Percentiles rank a stretch among this genome's conserved stretches.
Evolutionary conservation across 2,113 vertebrate species (phyloP).

Genomic region (Proteles cristata): DNA sequence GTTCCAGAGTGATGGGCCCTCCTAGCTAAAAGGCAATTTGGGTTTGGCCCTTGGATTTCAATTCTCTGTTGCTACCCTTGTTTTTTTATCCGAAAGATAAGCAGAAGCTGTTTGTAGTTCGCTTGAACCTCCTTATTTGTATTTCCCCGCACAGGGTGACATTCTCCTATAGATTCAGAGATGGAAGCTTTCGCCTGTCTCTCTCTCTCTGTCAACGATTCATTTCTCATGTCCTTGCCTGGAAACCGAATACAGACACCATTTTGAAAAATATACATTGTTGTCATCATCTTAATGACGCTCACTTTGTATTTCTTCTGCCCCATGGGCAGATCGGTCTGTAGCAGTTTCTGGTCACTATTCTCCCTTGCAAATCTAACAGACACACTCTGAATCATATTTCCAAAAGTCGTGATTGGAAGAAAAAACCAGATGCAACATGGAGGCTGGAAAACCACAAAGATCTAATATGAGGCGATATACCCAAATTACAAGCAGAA

Average conservation of each 20-base stretch:
- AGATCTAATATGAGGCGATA: slow-evolving; percentile 77
- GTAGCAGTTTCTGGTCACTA: slow-evolving; percentile 68
- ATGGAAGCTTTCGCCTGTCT: background rate
- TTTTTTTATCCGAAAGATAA: slow-evolving; percentile 66
- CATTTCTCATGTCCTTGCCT: slow-evolving; percentile 61
- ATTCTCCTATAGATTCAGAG: slow-evolving; percentile 54
- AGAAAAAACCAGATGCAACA: slow-evolving; percentile 61
- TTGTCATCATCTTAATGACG: slow-evolving; percentile 53
- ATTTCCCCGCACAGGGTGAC: slow-evolving; percentile 20
- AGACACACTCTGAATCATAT: slow-evolving; percentile 60
- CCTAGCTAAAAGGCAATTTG: slow-evolving; percentile 54
- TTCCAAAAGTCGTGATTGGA: slow-evolving; percentile 69
- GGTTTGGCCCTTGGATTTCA: slow-evolving; percentile 53
- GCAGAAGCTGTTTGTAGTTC: slow-evolving; percentile 56
- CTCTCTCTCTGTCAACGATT: slow-evolving; percentile 18
- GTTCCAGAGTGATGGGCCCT: slow-evolving; percentile 8
- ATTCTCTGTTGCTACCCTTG: slow-evolving; percentile 34
- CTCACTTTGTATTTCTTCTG: slow-evolving; percentile 57
- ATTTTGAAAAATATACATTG: slow-evolving; percentile 40
- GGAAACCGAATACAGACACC: slow-evolving; percentile 50
- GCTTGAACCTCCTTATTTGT: slow-evolving; percentile 53
- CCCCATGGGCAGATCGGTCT: slow-evolving; percentile 34
- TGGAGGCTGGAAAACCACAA: slow-evolving; percentile 60
- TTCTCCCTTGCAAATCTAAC: slow-evolving; percentile 68
- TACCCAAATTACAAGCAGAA: slow-evolving; percentile 70